Evolutionary conservation across 2,888 invertebrate species (phyloP).

Genomic region (Bimastos eiseni): DNA sequence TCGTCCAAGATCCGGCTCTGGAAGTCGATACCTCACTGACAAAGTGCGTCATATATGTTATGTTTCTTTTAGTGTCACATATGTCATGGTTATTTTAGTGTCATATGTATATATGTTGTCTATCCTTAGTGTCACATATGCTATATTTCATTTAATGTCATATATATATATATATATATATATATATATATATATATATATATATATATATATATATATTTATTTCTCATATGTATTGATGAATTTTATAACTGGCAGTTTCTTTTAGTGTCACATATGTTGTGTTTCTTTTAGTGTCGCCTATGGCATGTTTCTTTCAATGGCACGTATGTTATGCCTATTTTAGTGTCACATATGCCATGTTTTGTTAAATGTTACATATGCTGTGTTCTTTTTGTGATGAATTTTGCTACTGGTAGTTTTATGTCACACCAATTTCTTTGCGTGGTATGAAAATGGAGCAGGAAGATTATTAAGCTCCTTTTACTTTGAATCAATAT

Average conservation of each 20-base stretch:
- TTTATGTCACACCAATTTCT: neutral
- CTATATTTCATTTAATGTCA: too few species aligned
- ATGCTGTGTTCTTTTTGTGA: neutral
- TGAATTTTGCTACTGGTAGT: neutral
- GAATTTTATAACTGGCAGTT: too few species aligned
- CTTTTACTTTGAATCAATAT: too few species aligned
- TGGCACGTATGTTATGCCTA: neutral
- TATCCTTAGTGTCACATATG: too few species aligned
- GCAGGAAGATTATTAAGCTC: neutral
- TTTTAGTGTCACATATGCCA: too few species aligned
- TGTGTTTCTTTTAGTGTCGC: neutral
- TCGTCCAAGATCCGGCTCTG: constrained; percentile 75
- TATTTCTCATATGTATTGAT: neutral
- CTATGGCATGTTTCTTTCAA: neutral
- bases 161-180: too few species aligned
- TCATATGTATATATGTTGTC: too few species aligned
- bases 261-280: constrained; percentile 31
- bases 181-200: too few species aligned
- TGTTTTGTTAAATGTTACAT: too few species aligned
- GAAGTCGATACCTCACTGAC: constrained; percentile 79
- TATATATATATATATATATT: constrained; percentile 29
- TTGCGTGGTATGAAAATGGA: neutral
- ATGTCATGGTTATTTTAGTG: neutral
- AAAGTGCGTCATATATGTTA: constrained; percentile 64
- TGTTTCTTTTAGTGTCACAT: neutral